These are phyloP conservation scores for Microhierax caerulescens DNA, from an alignment of 2,797 vertebrate genomes.

Conservation along the genomic window DNA sequence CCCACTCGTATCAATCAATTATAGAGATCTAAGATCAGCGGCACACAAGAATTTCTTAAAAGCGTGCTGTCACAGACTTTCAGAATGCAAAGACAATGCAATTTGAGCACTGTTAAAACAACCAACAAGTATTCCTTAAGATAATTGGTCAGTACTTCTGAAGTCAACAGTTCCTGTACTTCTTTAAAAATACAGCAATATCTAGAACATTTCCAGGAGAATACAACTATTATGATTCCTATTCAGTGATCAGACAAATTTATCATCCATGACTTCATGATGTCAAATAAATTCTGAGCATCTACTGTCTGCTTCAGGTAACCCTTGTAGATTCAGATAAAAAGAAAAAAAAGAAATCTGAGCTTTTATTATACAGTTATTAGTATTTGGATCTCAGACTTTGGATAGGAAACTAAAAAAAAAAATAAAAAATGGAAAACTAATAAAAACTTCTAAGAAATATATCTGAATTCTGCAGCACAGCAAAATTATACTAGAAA, in stretches of 20 bases:
- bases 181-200: not conserved
- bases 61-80: not conserved
- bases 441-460: not conserved
- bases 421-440: not conserved
- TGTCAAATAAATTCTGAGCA: not conserved
- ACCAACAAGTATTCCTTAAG: not conserved
- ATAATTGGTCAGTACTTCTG: not conserved
- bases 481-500: not conserved
- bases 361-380: not conserved
- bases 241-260: not conserved
- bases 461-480: not conserved
- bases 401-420: not conserved
- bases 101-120: not conserved
- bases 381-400: not conserved
- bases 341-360: not conserved
- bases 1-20: not conserved
- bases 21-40: not conserved
- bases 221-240: not conserved
- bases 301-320: not conserved
- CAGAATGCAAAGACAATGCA: not conserved
- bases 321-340: not conserved
- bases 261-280: not conserved
- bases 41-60: not conserved
- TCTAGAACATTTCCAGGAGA: not conserved
- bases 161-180: not conserved